A percentile compares a stretch with the other conserved stretches of the same genome.
Evolutionary conservation across 2,113 vertebrate genomes (phyloP).

Genomic region (Onychostruthus taczanowskii): DNA sequence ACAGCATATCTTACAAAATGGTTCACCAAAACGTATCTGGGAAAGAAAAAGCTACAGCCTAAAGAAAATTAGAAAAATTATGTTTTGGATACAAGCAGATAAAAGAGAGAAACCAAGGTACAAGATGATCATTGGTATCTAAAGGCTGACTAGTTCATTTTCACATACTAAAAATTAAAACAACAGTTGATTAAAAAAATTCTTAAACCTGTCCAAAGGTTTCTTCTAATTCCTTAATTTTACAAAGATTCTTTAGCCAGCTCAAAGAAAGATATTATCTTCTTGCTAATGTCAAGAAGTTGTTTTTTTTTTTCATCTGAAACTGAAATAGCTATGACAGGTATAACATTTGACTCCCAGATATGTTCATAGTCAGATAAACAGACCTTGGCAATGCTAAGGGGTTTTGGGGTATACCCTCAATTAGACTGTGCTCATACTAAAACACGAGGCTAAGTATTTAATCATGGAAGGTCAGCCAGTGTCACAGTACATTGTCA

Average conservation of each 20-base stretch:
- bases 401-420: not conserved
- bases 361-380: not conserved
- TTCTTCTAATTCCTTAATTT: not conserved
- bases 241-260: not conserved
- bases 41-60: not conserved
- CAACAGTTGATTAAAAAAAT: not conserved
- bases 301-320: not conserved
- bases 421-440: not conserved
- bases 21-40: not conserved
- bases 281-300: not conserved
- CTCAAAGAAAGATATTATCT: not conserved
- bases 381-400: not conserved
- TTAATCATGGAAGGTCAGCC: not conserved
- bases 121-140: not conserved
- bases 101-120: not conserved
- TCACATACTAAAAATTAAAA: not conserved
- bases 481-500: not conserved
- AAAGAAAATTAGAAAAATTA: not conserved
- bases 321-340: not conserved
- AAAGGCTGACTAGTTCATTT: not conserved
- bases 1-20: not conserved
- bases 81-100: not conserved
- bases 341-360: not conserved
- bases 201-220: not conserved
- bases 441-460: not conserved